These are phyloP conservation scores for Siphonodentalium dalli DNA, from an alignment of 2,888 invertebrate genomes.

Conservation along the genomic window DNA sequence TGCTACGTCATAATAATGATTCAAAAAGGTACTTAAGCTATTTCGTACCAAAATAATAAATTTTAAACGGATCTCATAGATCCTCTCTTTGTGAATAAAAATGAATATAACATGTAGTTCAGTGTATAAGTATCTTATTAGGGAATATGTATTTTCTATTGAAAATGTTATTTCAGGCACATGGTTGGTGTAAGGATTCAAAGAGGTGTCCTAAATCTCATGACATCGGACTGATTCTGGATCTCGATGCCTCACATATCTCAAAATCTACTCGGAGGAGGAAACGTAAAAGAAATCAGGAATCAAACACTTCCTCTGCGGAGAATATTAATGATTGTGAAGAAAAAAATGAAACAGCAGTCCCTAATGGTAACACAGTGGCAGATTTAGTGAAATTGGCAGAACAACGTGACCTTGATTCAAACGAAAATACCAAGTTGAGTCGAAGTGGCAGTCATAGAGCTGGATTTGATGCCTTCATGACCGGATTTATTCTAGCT, in stretches of 20 bases:
- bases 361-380: background rate
- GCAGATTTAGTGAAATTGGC: background rate
- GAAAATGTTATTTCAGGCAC: conserved; percentile 47
- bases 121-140: no score
- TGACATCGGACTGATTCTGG: conserved; percentile 63
- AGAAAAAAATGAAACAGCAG: background rate
- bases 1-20: no score
- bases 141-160: no score
- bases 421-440: background rate
- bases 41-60: no score
- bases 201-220: conserved; percentile 59
- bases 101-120: no score
- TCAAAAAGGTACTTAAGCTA: no score
- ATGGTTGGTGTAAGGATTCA: conserved; percentile 64
- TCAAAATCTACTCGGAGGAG: conserved; percentile 41
- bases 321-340: conserved; percentile 9
- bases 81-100: no score
- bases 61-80: no score
- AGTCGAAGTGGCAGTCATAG: conserved; percentile 56
- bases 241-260: conserved; percentile 42
- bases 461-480: conserved; percentile 67
- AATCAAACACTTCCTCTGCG: background rate
- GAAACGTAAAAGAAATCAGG: conserved; percentile 30
- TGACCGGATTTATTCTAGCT: conserved; percentile 66
- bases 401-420: background rate